Evolutionary conservation across 2,113 vertebrate genomes (phyloP).

Genomic region (Eretmochelys imbricata): DNA sequence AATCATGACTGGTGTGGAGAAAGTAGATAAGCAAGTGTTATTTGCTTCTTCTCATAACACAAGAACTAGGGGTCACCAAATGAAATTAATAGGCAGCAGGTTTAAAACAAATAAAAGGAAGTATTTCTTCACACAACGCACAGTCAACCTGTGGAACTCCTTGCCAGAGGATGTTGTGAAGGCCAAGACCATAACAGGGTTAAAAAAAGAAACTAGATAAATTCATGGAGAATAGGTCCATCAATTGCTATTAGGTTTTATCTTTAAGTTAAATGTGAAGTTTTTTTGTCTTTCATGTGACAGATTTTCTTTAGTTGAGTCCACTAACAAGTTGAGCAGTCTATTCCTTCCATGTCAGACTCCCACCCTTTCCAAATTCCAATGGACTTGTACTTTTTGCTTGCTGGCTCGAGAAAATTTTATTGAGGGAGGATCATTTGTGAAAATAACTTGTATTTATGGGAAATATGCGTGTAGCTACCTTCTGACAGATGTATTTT

Average conservation of each 20-base stretch:
- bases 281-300: not conserved
- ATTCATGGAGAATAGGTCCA: no score
- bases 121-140: no score
- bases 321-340: not conserved
- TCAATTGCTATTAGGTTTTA: not conserved
- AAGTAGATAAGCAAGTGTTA: no score
- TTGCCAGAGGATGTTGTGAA: no score
- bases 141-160: no score
- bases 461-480: not conserved
- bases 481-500: not conserved
- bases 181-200: no score
- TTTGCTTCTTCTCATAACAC: no score
- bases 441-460: not conserved
- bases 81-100: no score
- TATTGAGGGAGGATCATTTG: not conserved
- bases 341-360: not conserved
- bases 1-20: no score
- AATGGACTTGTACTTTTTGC: not conserved
- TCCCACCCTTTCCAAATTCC: not conserved
- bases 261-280: not conserved
- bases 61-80: no score
- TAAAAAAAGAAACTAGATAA: no score
- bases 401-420: not conserved
- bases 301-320: not conserved
- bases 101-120: no score